phyloP scores from a whole-genome alignment of 2,888 invertebrate species.

The Poecilus cupreus region DNA sequence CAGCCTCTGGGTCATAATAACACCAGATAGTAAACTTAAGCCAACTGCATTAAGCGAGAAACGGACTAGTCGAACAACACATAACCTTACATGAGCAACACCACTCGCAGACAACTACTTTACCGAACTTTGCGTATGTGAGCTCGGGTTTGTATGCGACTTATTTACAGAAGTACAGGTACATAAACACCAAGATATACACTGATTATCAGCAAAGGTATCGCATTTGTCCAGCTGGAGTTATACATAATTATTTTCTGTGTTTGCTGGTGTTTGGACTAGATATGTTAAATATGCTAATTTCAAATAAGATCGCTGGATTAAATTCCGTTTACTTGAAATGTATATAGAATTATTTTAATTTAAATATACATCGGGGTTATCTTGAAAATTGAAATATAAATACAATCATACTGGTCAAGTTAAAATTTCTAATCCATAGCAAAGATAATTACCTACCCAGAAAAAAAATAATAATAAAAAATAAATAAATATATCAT shows the following conservation, averaged over 20 bases:
- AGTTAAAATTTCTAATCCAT: too few relatives aligned
- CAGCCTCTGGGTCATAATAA: too few relatives aligned
- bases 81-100: neutral
- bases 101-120: neutral
- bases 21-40: too few relatives aligned
- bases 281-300: conserved; percentile 38
- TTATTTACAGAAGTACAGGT: neutral
- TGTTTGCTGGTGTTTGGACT: conserved; percentile 34
- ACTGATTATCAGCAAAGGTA: conserved; percentile 3
- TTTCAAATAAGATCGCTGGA: conserved; percentile 9
- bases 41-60: neutral
- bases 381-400: neutral
- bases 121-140: neutral
- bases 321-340: conserved; percentile 39
- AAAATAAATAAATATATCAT: too few relatives aligned
- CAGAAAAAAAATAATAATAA: too few relatives aligned
- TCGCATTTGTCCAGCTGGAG: conserved; percentile 19
- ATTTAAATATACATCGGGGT: neutral
- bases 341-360: conserved; percentile 17
- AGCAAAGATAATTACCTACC: too few relatives aligned
- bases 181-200: conserved; percentile 24
- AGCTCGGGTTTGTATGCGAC: neutral
- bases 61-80: neutral
- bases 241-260: conserved; percentile 40
- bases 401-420: too few relatives aligned